phyloP scores from a whole-genome alignment of 1,140 invertebrate species.

The Bombus vancouverensis region DNA sequence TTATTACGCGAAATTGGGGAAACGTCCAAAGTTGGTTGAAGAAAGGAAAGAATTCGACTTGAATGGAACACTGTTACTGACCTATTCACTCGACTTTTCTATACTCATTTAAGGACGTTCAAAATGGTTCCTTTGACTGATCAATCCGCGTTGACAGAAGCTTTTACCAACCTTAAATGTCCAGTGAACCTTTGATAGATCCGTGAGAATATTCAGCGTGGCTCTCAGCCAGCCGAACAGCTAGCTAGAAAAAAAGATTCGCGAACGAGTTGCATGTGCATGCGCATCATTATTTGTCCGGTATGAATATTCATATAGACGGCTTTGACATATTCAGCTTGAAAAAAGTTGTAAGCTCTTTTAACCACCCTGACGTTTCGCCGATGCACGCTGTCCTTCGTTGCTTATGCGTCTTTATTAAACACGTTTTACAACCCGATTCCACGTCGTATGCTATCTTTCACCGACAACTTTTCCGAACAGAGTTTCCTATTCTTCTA shows the following conservation, averaged over 20 bases:
- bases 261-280: neutral
- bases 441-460: neutral
- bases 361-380: neutral
- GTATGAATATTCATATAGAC: slow-evolving; percentile 37
- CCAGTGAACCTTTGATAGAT: neutral
- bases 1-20: too few species aligned
- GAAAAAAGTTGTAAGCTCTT: slow-evolving; percentile 9
- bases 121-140: slow-evolving; percentile 2
- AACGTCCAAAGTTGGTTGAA: too few species aligned
- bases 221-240: neutral
- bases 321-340: neutral
- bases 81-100: neutral
- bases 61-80: neutral
- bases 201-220: neutral
- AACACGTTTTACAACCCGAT: neutral
- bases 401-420: slow-evolving; percentile 22
- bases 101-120: neutral
- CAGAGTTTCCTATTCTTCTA: neutral
- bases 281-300: slow-evolving; percentile 9
- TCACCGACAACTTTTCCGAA: neutral
- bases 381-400: neutral
- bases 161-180: slow-evolving; percentile 1
- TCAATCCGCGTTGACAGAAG: slow-evolving; percentile 28
- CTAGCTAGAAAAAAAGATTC: neutral
- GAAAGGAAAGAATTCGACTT: neutral